These are phyloP conservation scores for Fregata magnificens DNA, from an alignment of 2,113 vertebrate species.

Conservation along the genomic window DNA sequence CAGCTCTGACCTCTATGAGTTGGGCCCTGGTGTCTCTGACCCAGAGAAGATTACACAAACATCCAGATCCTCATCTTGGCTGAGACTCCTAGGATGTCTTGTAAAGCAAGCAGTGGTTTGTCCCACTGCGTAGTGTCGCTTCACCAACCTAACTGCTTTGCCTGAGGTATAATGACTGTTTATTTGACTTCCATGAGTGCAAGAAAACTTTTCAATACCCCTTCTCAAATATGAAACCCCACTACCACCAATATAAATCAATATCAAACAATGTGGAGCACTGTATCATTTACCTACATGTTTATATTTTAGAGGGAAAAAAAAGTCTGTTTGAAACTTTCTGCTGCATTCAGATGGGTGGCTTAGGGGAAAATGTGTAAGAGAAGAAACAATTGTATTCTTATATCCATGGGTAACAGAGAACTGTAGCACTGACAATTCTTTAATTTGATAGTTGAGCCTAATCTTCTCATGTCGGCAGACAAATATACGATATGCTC, in stretches of 20 bases:
- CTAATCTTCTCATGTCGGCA: constrained; percentile 12
- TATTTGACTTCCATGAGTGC: background rate
- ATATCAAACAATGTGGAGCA: background rate
- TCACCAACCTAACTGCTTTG: background rate
- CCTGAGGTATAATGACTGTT: background rate
- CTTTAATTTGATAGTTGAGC: constrained; percentile 9
- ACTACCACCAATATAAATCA: background rate
- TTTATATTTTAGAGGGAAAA: background rate
- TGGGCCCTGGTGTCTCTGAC: background rate
- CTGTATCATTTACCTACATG: background rate
- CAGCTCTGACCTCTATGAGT: background rate
- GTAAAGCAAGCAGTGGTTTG: background rate
- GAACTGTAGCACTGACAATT: background rate
- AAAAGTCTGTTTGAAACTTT: background rate
- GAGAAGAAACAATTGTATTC: background rate
- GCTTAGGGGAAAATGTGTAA: background rate
- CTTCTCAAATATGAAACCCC: background rate
- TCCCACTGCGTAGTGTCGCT: background rate
- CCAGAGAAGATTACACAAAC: background rate
- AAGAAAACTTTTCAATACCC: background rate
- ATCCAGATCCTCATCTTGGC: background rate
- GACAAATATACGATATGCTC: background rate
- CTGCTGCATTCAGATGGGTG: background rate
- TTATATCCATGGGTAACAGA: background rate
- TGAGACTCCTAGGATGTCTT: background rate